phyloP scores from a whole-genome alignment of 2,888 invertebrate species.

The Hetaerina titia region DNA sequence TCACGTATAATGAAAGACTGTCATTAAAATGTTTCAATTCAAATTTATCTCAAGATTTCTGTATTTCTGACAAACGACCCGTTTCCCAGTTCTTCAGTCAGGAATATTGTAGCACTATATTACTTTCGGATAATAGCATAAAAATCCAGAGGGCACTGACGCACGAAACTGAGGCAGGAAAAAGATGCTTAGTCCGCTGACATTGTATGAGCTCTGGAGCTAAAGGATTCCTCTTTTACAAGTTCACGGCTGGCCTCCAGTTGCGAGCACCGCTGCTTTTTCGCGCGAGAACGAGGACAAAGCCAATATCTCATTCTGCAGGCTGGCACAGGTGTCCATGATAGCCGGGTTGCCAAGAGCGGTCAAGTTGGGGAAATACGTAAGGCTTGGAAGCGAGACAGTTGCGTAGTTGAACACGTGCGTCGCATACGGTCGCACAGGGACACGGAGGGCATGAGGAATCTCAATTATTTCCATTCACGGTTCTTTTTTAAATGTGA shows the following conservation, averaged over 20 bases:
- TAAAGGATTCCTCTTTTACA: not conserved
- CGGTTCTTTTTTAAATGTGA: too few species aligned
- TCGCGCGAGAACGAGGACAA: not conserved
- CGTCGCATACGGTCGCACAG: not conserved
- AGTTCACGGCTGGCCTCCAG: not conserved
- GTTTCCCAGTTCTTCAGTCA: too few species aligned
- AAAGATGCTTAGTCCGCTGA: too few species aligned
- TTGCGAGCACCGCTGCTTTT: not conserved
- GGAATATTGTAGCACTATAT: too few species aligned
- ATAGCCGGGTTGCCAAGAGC: not conserved
- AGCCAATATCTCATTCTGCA: slow-evolving; percentile 4
- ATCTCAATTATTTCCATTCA: not conserved
- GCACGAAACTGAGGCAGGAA: too few species aligned
- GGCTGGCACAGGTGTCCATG: not conserved
- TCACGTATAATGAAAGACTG: too few species aligned
- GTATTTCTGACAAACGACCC: too few species aligned
- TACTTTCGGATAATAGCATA: too few species aligned
- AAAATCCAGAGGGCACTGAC: too few species aligned
- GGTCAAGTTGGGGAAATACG: not conserved
- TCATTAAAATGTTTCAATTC: too few species aligned
- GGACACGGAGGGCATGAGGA: not conserved
- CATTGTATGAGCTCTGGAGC: too few species aligned
- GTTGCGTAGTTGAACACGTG: not conserved
- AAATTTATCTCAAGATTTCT: too few species aligned
- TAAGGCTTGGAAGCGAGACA: not conserved